A percentile compares a stretch with the other conserved stretches of the same genome.
Conservation (phyloP, 2,888 invertebrate genomes). For the Polydrusus pterygomalis region DNA sequence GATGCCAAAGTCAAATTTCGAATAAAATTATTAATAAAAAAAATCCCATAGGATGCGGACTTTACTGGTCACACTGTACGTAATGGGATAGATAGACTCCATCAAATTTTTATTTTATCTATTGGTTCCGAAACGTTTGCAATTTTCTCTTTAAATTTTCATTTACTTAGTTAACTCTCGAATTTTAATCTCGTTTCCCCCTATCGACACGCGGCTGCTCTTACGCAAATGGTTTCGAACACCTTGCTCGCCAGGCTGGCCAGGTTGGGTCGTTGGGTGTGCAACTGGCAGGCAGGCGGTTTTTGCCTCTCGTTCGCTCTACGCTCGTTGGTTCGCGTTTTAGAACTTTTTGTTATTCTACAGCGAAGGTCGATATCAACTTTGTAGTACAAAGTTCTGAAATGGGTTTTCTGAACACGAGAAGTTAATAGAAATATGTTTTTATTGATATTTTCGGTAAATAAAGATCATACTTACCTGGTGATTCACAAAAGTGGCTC, state of each 20-base stretch:
- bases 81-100: too few relatives aligned
- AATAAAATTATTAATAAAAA: too few relatives aligned
- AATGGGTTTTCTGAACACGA: background rate
- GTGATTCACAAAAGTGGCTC: too few relatives aligned
- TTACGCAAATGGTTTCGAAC: conserved; percentile 47
- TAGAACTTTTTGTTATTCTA: conserved; percentile 29
- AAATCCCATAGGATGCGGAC: too few relatives aligned
- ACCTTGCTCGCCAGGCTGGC: conserved; percentile 42
- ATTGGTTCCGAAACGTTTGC: background rate
- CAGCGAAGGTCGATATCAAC: conserved; percentile 43
- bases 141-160: background rate
- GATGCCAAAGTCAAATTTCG: too few relatives aligned
- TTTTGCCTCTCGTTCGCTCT: conserved; percentile 40
- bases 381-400: background rate
- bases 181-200: conserved; percentile 22
- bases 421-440: background rate
- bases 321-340: conserved; percentile 11
- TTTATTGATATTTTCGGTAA: too few relatives aligned
- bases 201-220: conserved; percentile 38
- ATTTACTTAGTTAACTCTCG: conserved; percentile 4
- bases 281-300: conserved; percentile 42
- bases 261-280: conserved; percentile 47
- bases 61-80: too few relatives aligned
- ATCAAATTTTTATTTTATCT: too few relatives aligned
- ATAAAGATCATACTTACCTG: too few relatives aligned